Conservation (phyloP, 2,888 invertebrate genomes). For the Baccha elongata region DNA sequence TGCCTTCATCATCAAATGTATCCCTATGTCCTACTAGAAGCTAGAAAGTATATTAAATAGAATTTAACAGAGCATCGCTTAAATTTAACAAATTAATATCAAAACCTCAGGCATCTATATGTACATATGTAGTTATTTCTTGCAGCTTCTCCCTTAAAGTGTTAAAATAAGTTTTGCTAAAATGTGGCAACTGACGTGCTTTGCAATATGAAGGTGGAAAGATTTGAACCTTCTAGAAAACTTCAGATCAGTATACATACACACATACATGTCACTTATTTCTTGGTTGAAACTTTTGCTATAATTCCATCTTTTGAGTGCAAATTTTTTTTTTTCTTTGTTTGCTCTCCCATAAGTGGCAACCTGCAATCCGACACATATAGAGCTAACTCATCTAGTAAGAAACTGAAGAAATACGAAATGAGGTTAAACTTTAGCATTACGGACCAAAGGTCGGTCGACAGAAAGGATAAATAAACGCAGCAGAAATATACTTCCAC, state of each 20-base stretch:
- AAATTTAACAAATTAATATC: conserved; percentile 38
- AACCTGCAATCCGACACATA: not conserved
- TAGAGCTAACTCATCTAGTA: not conserved
- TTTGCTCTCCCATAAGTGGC: not conserved
- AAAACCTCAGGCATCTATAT: conserved; percentile 11
- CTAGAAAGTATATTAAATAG: not conserved
- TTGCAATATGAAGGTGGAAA: not conserved
- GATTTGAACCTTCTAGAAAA: conserved; percentile 1
- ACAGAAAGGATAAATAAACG: conserved; percentile 17
- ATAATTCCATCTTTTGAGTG: conserved; percentile 20
- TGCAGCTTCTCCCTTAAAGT: not conserved
- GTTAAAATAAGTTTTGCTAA: conserved; percentile 1
- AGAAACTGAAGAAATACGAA: conserved; percentile 33
- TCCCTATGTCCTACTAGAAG: no score
- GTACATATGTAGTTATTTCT: not conserved
- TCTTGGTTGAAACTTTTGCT: conserved; percentile 44
- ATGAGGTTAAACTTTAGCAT: conserved; percentile 51
- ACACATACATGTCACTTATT: conserved; percentile 36
- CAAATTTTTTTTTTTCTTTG: conserved; percentile 1
- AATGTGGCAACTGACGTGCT: not conserved
- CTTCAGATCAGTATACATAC: conserved; percentile 19
- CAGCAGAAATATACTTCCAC: conserved; percentile 10
- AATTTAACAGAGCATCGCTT: conserved; percentile 1
- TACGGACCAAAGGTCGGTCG: conserved; percentile 40
- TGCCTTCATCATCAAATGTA: no score